Evolutionary conservation across 1,140 invertebrate genomes (phyloP).

Genomic region (Piezodorus guildinii): DNA sequence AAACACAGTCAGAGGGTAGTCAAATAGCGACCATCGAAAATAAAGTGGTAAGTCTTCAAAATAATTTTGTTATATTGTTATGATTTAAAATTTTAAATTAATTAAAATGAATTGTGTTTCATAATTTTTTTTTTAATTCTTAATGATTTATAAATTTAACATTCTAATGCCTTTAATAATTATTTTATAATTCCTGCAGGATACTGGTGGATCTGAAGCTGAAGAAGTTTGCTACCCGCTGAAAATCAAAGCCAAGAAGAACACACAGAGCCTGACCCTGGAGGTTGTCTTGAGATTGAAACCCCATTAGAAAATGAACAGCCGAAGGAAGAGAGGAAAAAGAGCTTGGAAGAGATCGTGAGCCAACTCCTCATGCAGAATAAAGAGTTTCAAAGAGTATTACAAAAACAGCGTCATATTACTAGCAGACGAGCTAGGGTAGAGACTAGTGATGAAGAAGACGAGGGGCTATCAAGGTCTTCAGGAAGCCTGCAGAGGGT

Average conservation of each 20-base stretch:
- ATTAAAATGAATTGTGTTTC: no score
- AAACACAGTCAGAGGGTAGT: conserved; percentile 23
- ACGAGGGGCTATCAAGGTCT: conserved; percentile 33
- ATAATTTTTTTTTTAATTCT: no score
- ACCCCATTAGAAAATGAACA: conserved; percentile 31
- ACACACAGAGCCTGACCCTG: conserved; percentile 20
- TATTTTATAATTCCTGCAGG: background rate
- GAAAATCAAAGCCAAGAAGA: background rate
- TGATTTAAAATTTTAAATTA: no score
- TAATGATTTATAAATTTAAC: no score
- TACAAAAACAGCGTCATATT: conserved; percentile 54
- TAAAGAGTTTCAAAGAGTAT: conserved; percentile 64
- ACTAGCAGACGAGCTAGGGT: conserved; percentile 43
- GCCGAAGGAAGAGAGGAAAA: conserved; percentile 31
- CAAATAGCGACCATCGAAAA: conserved; percentile 22
- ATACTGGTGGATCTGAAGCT: background rate
- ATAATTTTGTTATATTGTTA: background rate
- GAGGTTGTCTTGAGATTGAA: conserved; percentile 23
- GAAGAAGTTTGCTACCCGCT: background rate
- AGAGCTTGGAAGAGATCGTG: conserved; percentile 66
- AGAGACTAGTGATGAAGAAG: conserved; percentile 42
- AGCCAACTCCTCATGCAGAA: conserved; percentile 72
- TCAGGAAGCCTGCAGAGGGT: conserved; percentile 23
- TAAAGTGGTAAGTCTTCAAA: conserved; percentile 20
- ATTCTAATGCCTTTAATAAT: no score